Percentiles rank a stretch among this genome's conserved stretches.
Evolutionary conservation across 1,140 invertebrate genomes (phyloP).

Genomic region (Cydia fagiglandana): DNA sequence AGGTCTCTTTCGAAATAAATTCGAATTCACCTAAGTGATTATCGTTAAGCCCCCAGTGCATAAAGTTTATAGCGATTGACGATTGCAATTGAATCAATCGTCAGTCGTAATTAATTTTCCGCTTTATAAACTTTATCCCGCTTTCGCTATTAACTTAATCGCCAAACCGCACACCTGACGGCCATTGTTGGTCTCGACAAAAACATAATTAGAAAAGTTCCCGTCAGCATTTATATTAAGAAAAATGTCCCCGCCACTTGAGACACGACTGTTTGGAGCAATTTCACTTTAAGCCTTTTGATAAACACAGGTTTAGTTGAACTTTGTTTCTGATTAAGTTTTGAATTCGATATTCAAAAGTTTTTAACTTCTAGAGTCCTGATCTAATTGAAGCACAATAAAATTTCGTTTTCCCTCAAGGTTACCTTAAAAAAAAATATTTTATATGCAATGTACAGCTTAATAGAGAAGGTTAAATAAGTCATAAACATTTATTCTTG

Average conservation of each 20-base stretch:
- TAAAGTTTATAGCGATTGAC: no score
- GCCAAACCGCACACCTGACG: conserved; percentile 20
- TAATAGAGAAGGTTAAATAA: no score
- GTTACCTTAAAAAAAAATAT: no score
- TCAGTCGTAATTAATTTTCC: neutral
- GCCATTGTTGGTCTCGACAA: conserved; percentile 43
- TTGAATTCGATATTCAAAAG: neutral
- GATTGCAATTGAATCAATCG: no score
- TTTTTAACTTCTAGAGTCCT: no score
- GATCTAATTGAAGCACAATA: no score
- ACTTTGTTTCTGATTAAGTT: conserved; percentile 9
- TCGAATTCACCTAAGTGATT: no score
- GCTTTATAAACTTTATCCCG: conserved; percentile 27
- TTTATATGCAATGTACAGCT: no score
- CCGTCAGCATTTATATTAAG: conserved; percentile 28
- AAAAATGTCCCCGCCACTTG: conserved; percentile 15
- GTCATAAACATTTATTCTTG: no score
- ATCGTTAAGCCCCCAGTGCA: no score
- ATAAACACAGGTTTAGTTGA: neutral
- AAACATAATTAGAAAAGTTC: conserved; percentile 65
- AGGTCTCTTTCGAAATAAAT: no score
- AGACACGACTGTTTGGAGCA: neutral
- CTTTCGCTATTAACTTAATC: conserved; percentile 37
- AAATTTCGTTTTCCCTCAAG: no score
- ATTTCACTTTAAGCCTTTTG: neutral